Evolutionary conservation across 2,888 invertebrate genomes (phyloP), one percentile per base, ranked within the genome.

Genomic region (Pseudococcus jackbeardsleyi): DNA sequence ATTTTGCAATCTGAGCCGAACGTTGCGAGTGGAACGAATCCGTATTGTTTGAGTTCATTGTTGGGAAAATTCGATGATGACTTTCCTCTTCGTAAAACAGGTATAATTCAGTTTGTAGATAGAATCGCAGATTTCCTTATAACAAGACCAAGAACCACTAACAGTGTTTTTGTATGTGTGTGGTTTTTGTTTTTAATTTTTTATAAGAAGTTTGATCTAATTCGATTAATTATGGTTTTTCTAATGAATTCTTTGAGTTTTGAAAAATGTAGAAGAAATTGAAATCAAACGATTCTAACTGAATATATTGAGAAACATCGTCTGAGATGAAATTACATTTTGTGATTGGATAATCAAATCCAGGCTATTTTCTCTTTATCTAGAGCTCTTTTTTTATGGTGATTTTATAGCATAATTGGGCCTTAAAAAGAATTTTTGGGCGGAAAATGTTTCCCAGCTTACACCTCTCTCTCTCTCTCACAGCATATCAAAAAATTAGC

Each of bases 41-140:
- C 92, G 4, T 93, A 92, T 90, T 91, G 92, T 77, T 91, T 92
- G 89, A 92, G 92, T 86, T 91, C 91, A 46, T 90, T 93, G 42
- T 91, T 93, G 50, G 92, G 92, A 85, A 92, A 93, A 90, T 93
- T 94, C 90, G 94, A 95, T 89, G 94, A 95, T 89, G 98, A 98
- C 93, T 98, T 97, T 92, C 98, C 98, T 86, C 94, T 98, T 79
- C 92, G 98, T 91, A 98, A 98, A 94, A 98, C 98, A 93, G 98
- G 98, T 98, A 82, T 48, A 39, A 19, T 59, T 59, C 17, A 2
- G 1, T 48, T 22, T 22, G 48, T 84, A 46, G 19, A 79, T 59
- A 59, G 59, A 59, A 64, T 64, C 1, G 12, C 9, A 4, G 46
- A 19, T 42, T 46, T 82, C 9, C 42, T n/a, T 46, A 46, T 82